Conservation (phyloP, 2,888 invertebrate genomes). For the Cenopis cana region DNA sequence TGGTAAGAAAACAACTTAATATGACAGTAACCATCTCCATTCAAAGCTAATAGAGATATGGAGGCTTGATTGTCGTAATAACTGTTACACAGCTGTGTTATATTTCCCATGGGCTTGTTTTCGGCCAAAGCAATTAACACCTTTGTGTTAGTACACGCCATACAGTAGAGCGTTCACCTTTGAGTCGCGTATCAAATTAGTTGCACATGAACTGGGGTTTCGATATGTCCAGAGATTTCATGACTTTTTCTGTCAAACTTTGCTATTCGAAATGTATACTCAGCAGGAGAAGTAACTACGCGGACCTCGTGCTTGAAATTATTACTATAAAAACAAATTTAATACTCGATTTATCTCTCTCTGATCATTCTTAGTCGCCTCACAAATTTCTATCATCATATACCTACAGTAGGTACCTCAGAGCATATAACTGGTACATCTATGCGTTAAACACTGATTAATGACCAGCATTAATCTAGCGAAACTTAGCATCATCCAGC, state of each 20-base stretch:
- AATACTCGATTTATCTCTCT: not conserved
- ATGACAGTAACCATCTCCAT: slow-evolving; percentile 26
- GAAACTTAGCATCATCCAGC: not conserved
- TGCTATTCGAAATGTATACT: not conserved
- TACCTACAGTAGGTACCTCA: no score
- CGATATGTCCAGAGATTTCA: not conserved
- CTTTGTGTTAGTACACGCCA: slow-evolving; percentile 22
- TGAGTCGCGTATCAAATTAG: not conserved
- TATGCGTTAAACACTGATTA: not conserved
- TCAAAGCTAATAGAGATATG: slow-evolving; percentile 29
- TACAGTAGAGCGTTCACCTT: slow-evolving; percentile 23
- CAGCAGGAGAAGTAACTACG: no score
- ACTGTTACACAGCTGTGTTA: slow-evolving; percentile 32
- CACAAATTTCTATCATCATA: no score
- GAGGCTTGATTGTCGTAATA: slow-evolving; percentile 22
- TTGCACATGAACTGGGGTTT: not conserved
- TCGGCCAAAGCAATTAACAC: slow-evolving; percentile 37
- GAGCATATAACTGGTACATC: no score
- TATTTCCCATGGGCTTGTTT: slow-evolving; percentile 33
- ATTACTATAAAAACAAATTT: no score
- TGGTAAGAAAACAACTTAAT: not conserved
- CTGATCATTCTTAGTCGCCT: not conserved
- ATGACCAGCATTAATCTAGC: slow-evolving; percentile 1
- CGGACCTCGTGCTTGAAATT: no score
- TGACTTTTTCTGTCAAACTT: not conserved